A percentile compares a stretch with the other conserved stretches of the same genome.
These are phyloP conservation scores for Characodon lateralis DNA, from an alignment of 2,797 vertebrate genomes.

Conservation along the genomic window DNA sequence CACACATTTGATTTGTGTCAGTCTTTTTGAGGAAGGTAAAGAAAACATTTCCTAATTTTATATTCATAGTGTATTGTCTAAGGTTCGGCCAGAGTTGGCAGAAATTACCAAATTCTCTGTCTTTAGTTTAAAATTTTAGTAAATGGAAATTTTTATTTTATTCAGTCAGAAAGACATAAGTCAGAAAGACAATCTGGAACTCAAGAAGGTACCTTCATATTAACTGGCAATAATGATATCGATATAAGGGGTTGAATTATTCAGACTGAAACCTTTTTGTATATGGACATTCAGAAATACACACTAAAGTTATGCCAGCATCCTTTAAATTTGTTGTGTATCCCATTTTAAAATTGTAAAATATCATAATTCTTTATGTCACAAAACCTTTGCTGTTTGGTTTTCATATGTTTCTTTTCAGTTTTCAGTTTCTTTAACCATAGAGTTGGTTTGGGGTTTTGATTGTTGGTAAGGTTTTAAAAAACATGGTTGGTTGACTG, in stretches of 20 bases:
- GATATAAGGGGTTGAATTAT: background rate
- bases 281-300: background rate
- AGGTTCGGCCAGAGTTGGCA: background rate
- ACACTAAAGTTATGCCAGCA: background rate
- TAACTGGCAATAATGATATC: background rate
- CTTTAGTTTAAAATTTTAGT: too few relatives aligned
- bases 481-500: background rate
- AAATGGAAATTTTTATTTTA: too few relatives aligned
- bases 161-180: too few relatives aligned
- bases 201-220: too few relatives aligned
- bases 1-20: background rate
- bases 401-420: constrained; percentile 3
- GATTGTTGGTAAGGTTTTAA: background rate
- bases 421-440: background rate
- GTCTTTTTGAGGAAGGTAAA: too few relatives aligned
- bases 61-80: too few relatives aligned
- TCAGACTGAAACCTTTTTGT: background rate
- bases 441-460: constrained; percentile 4
- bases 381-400: background rate
- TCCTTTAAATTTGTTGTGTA: background rate
- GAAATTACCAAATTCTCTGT: too few relatives aligned
- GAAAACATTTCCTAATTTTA: background rate
- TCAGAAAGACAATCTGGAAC: too few relatives aligned
- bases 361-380: background rate
- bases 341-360: background rate